Evolutionary conservation across 1,140 invertebrate species (phyloP).

Genomic region (Cydia splendana): DNA sequence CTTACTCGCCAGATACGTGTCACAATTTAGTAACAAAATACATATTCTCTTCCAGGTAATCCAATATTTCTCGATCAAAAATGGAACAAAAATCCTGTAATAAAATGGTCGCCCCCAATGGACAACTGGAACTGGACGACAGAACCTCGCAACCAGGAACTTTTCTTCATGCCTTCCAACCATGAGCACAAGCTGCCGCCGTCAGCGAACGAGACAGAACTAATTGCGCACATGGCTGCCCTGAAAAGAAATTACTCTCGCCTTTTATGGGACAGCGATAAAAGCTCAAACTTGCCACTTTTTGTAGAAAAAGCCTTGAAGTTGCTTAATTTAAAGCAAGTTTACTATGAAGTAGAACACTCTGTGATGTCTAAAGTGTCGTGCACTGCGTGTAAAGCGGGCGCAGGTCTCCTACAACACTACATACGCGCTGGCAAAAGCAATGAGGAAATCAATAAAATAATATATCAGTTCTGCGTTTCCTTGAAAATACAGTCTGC

Average conservation of each 20-base stretch:
- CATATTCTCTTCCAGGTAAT: conserved; percentile 58
- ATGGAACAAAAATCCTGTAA: conserved; percentile 65
- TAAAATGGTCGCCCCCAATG: conserved; percentile 80
- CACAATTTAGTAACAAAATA: background rate
- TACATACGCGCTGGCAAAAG: conserved; percentile 91
- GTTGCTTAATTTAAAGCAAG: conserved; percentile 90
- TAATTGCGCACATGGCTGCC: conserved; percentile 76
- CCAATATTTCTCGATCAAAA: conserved; percentile 68
- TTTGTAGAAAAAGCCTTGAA: conserved; percentile 91
- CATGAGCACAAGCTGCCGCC: conserved; percentile 78
- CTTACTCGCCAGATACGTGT: too few relatives aligned
- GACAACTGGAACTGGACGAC: conserved; percentile 79
- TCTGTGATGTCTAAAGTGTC: conserved; percentile 95
- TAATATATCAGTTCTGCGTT: conserved; percentile 91
- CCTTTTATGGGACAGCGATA: conserved; percentile 86
- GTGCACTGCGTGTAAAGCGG: conserved; percentile 94
- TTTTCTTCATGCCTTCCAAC: conserved; percentile 77
- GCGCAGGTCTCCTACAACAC: conserved; percentile 90
- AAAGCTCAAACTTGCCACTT: conserved; percentile 85
- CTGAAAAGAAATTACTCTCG: conserved; percentile 81
- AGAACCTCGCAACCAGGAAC: conserved; percentile 76
- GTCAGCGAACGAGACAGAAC: conserved; percentile 77
- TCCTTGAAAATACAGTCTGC: conserved; percentile 91
- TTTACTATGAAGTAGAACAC: conserved; percentile 91
- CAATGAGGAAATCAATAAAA: conserved; percentile 91